A percentile compares a stretch with the other conserved stretches of the same genome.
Conservation (phyloP, 2,797 vertebrate species). For the Silurus aristotelis region DNA sequence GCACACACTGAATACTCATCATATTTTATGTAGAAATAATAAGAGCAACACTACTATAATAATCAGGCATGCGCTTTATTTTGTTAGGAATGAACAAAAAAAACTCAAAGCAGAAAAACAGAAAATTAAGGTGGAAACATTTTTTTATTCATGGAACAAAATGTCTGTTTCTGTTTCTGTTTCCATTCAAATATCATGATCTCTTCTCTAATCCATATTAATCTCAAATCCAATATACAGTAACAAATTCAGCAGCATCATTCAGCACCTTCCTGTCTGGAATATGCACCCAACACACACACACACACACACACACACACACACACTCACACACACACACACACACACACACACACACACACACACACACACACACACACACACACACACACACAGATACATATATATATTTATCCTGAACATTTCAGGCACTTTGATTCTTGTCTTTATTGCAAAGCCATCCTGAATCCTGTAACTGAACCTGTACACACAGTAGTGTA, state of each 20-base stretch:
- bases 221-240: constrained; percentile 53
- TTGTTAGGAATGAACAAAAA: neutral
- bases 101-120: neutral
- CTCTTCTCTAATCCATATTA: constrained; percentile 33
- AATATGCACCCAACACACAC: constrained; percentile 29
- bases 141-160: constrained; percentile 4
- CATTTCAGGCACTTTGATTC: constrained; percentile 51
- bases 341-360: constrained; percentile 4
- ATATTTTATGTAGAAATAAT: constrained; percentile 24
- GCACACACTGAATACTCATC: constrained; percentile 41
- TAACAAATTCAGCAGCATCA: constrained; percentile 58
- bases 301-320: constrained; percentile 23
- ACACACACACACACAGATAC: constrained; percentile 40
- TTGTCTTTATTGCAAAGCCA: constrained; percentile 47
- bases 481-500: constrained; percentile 59
- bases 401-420: constrained; percentile 60
- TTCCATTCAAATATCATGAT: constrained; percentile 30
- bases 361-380: constrained; percentile 8
- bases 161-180: constrained; percentile 22
- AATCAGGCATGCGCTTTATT: neutral
- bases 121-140: neutral
- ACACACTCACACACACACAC: constrained; percentile 61
- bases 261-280: constrained; percentile 52
- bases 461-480: constrained; percentile 65
- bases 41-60: constrained; percentile 10